Percentiles rank a stretch among this genome's conserved stretches.
Evolutionary conservation across 2,888 invertebrate species (phyloP).

Genomic region (Erynnis tages): DNA sequence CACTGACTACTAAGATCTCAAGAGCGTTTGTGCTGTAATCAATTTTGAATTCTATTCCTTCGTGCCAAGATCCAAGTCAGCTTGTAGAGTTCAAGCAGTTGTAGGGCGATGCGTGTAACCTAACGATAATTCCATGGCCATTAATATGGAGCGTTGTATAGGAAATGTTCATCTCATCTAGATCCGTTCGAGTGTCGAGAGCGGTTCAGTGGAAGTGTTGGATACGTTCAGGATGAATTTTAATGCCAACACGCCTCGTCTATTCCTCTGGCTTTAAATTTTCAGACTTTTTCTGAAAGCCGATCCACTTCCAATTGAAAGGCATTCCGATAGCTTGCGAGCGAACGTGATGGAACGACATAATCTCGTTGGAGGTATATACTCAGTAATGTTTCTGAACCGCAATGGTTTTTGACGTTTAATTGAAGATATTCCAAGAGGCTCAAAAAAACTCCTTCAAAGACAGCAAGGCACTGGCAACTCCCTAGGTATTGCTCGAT

Average conservation of each 20-base stretch:
- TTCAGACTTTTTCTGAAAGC: neutral
- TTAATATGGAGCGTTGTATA: slow-evolving; percentile 43
- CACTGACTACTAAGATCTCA: slow-evolving; percentile 16
- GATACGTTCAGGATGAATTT: slow-evolving; percentile 6
- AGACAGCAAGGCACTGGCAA: too few species aligned
- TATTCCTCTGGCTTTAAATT: neutral
- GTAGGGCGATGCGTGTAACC: slow-evolving; percentile 5
- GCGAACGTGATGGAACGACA: neutral
- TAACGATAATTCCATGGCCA: slow-evolving; percentile 46
- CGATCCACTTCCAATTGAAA: neutral
- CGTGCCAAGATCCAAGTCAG: slow-evolving; percentile 18
- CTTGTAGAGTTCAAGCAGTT: neutral
- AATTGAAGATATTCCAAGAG: too few species aligned
- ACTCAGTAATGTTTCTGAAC: neutral
- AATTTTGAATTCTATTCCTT: slow-evolving; percentile 14
- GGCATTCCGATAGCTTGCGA: neutral
- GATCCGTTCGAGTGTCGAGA: slow-evolving; percentile 32
- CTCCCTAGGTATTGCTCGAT: too few species aligned
- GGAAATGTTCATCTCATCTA: slow-evolving; percentile 41
- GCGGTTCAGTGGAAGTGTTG: slow-evolving; percentile 6
- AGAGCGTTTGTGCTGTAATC: slow-evolving; percentile 8
- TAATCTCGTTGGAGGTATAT: neutral
- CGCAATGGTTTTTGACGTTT: too few species aligned
- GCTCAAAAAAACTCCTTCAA: too few species aligned
- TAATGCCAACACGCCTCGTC: neutral